Conservation (phyloP, 2,113 vertebrate species). For the Geococcyx californianus region DNA sequence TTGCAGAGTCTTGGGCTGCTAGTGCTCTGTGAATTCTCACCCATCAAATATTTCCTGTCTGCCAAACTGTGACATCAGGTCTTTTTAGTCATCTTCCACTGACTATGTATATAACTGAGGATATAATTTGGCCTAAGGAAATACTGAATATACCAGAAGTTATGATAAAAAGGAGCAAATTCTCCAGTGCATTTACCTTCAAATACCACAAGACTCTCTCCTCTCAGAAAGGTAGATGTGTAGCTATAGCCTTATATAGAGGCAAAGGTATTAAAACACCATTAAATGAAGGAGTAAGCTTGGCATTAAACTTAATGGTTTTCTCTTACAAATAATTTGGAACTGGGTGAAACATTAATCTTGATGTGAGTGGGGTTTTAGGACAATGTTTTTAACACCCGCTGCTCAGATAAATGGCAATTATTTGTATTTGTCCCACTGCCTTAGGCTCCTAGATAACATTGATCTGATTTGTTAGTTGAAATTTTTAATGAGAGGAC, state of each 20-base stretch:
- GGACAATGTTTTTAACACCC: neutral
- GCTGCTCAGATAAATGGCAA: neutral
- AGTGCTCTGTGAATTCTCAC: neutral
- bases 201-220: neutral
- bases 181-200: neutral
- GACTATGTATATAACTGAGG: neutral
- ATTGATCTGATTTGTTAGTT: constrained; percentile 42
- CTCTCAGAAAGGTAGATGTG: neutral
- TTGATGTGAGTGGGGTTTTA: neutral
- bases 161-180: neutral
- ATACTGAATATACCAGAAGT: neutral
- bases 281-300: neutral
- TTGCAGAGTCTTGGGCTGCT: neutral
- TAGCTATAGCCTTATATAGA: neutral
- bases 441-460: constrained; percentile 38
- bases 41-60: neutral
- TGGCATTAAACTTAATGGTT: neutral
- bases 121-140: neutral
- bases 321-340: neutral
- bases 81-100: neutral
- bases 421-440: neutral
- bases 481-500: constrained; percentile 32
- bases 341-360: neutral
- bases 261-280: neutral
- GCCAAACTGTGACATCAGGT: neutral